Base-by-base conservation (phyloP, 2,888 invertebrate genomes). In the Amphipyra berbera region DNA sequence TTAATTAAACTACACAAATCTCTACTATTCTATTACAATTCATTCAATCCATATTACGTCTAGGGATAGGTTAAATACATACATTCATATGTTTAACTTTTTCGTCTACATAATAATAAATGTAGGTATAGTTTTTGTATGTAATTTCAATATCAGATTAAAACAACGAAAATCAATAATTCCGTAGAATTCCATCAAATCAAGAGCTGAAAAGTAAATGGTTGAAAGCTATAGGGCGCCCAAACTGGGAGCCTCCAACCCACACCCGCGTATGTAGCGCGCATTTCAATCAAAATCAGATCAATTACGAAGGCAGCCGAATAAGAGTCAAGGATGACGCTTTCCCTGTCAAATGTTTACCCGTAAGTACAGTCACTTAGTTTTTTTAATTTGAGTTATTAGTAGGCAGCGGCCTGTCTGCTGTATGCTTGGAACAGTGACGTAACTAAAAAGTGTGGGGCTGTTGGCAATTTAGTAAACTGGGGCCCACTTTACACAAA, bases 141-240 rank as follows among this genome's bases (percentile, higher is more conserved):
- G 12, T 27, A 8, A 49, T 12, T 41, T 40, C 33, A 37, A 10
- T 21, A 9, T 35, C 33, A 6, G 5, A 12, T 12, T 33, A 44
- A 33, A 6, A 9, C 1, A 33, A 37, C 3, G 35, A 4, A 37
- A 6, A 8, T 37, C 6, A 37, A 7, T 10, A 66, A 45, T 47
- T 30, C 45, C 8, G 0, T 56, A 85, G 85, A 12, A 82, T 85
- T 50, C 85, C 85, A 10, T 66, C 78, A 1, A 81, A 82, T 27
- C 41, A 47, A 30, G 78, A 77, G n/a, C 40, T 73, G 1, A 81
- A 74, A 61, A 30, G 47, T 4, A 84, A 82, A 62, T 86, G 85
- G 86, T 44, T 86, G n/a, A 73, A 59, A 54, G 84, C 85, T 4
- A 86, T 86, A 38, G 85, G 86, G 0, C 75, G 86, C 8, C 82